Base-by-base conservation (phyloP, 1,140 invertebrate genomes). In the Drosophila pallidifrons region DNA sequence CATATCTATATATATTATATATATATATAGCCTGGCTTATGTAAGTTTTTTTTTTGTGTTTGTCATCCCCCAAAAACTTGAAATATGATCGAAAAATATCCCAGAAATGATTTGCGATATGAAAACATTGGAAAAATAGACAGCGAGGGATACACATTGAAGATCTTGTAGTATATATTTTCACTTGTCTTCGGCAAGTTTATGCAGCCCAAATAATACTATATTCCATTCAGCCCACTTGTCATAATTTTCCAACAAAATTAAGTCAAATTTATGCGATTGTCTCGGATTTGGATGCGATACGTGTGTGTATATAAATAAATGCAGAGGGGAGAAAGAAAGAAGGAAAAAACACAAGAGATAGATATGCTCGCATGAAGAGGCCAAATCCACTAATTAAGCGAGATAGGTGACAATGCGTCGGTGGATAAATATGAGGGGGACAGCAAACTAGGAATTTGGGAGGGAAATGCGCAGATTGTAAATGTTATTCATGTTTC, bases 351-450 rank as follows among this genome's bases (percentile, higher is more conserved):
- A 38, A 13, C 3, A 4, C 20, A 25, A 20, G 20, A 15, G 4
- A 20, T 47, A 73, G 41, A 73, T 69, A 64, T 75, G 57, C 58
- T 77, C 82, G 75, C 70, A 71, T 54, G 54, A 81, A 81, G 64
- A 83, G 51, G 64, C 65, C 75, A 89, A 88, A 89, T 88, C 85
- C 85, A 88, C 85, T 88, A 88, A 88, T 88, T 88, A 88, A 85
- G 85, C 76, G 82, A 69, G 70, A 75, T 74, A 87, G 86, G 77
- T 88, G 85, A 88, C 83, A 89, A 88, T 88, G 73, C 57, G 16
- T 60, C 47, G 32, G 55, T 45, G 46, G 46, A 49, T 25, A 49
- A 15, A 69, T 55, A 20, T 5, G 10, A 15, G 66, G 72, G 49
- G 73, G 13, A 32, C 28, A 43, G 51, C 49, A 52, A 32, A 47